These are phyloP conservation scores for Spheniscus mendiculus DNA, from an alignment of 2,113 vertebrate genomes.

Conservation along the genomic window DNA sequence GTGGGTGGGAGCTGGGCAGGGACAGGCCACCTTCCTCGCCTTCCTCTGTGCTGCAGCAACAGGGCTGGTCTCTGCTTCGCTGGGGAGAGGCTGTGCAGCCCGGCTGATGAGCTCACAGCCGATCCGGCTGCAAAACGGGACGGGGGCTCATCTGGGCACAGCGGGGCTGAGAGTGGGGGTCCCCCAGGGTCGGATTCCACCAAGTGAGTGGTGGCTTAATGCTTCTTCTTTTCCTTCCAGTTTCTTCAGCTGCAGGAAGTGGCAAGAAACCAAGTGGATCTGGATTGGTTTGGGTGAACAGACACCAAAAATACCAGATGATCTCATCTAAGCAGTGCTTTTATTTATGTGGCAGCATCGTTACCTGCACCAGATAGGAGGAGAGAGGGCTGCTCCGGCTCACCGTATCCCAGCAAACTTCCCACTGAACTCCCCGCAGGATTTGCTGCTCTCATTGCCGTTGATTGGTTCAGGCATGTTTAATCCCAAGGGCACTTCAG, in stretches of 20 bases:
- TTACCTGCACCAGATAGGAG: background rate
- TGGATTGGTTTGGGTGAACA: background rate
- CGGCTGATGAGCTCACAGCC: fast-evolving
- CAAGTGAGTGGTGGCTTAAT: background rate
- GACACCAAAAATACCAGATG: background rate
- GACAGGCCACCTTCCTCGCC: background rate
- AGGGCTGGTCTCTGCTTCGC: background rate
- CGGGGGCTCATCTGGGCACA: fast-evolving
- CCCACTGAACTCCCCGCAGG: background rate
- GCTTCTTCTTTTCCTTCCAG: background rate
- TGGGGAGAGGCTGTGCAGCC: background rate
- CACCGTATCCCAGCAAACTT: background rate
- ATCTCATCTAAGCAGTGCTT: background rate
- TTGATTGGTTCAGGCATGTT: background rate
- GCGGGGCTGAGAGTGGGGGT: fast-evolving
- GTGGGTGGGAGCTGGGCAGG: background rate
- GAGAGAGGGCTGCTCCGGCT: background rate
- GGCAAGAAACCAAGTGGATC: background rate
- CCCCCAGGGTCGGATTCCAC: fast-evolving
- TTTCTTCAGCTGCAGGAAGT: background rate
- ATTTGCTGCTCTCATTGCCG: background rate
- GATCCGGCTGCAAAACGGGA: fast-evolving
- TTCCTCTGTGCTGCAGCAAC: background rate
- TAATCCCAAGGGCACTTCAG: background rate
- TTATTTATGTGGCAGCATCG: fast-evolving